Conservation (phyloP, 2,888 invertebrate genomes). For the Acrocera orbiculus region DNA sequence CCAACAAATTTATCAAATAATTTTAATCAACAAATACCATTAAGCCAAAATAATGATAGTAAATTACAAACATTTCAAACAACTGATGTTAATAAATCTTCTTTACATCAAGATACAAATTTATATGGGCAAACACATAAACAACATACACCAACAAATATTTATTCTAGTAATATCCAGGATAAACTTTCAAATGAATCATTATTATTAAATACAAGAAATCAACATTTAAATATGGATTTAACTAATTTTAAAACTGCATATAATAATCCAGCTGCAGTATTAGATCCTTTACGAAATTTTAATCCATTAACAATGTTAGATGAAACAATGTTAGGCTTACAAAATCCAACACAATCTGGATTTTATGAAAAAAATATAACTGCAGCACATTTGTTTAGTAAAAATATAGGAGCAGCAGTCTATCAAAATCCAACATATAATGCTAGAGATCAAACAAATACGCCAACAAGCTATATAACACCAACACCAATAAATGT, state of each 20-base stretch:
- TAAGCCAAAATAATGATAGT: constrained; percentile 1
- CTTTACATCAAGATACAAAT: constrained; percentile 10
- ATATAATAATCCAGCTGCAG: constrained; percentile 21
- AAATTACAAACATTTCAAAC: constrained; percentile 6
- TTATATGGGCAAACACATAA: constrained; percentile 18
- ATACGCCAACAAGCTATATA: constrained; percentile 7
- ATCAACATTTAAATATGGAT: constrained; percentile 12
- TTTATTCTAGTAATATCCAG: constrained; percentile 5
- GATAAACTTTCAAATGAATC: too few relatives aligned
- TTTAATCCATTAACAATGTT: constrained; percentile 19
- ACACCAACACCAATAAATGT: constrained; percentile 17
- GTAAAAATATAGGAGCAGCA: constrained; percentile 32
- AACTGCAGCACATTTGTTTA: constrained; percentile 42
- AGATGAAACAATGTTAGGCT: constrained; percentile 22
- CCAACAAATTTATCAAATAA: too few relatives aligned
- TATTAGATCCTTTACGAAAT: constrained; percentile 13
- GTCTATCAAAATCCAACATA: constrained; percentile 20
- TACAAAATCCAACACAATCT: constrained; percentile 15
- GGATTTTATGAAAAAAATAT: constrained; percentile 40
- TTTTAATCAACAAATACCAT: constrained; percentile 13
- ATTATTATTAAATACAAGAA: too few relatives aligned
- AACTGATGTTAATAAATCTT: constrained; percentile 5
- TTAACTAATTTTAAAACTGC: constrained; percentile 15
- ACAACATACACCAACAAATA: constrained; percentile 12
- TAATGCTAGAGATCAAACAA: constrained; percentile 16